A percentile compares a stretch with the other conserved stretches of the same genome.
phyloP scores from a whole-genome alignment of 2,113 vertebrate species.

The Dicrurus megarhynchus region DNA sequence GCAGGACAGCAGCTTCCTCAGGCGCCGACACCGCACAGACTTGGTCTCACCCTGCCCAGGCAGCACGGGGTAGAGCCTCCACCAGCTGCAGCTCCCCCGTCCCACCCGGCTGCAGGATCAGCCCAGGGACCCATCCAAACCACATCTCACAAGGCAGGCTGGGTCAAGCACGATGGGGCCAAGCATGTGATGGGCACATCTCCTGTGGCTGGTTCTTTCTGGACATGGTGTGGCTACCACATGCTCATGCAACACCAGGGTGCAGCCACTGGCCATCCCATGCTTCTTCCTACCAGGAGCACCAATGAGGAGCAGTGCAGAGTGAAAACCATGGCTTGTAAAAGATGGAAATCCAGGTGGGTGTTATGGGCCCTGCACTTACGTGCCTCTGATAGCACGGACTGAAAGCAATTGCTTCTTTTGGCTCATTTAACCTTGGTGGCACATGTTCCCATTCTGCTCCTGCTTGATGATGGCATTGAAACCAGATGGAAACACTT shows the following conservation, averaged over 20 bases:
- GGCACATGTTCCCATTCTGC: neutral
- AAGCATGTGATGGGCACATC: neutral
- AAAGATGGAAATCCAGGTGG: neutral
- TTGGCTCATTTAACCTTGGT: neutral
- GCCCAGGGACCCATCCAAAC: neutral
- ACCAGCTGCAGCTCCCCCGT: neutral
- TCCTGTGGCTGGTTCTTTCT: neutral
- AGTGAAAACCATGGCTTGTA: neutral
- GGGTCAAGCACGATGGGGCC: neutral
- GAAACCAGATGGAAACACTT: constrained; percentile 52
- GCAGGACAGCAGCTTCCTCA: neutral
- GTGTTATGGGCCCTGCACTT: neutral
- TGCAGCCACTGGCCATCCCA: neutral
- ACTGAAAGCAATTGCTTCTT: neutral
- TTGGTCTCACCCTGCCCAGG: neutral
- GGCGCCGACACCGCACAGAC: fast-evolving
- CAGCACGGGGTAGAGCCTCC: neutral
- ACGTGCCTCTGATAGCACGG: fast-evolving
- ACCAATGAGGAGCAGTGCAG: neutral
- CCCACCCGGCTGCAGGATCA: neutral
- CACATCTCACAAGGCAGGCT: neutral
- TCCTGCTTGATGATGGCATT: neutral
- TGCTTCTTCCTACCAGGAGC: neutral
- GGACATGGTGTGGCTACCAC: fast-evolving
- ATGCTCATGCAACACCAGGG: fast-evolving